Percentiles rank a stretch among this genome's conserved stretches.
phyloP scores from a whole-genome alignment of 1,140 invertebrate genomes.

The Megalonaias nervosa region DNA sequence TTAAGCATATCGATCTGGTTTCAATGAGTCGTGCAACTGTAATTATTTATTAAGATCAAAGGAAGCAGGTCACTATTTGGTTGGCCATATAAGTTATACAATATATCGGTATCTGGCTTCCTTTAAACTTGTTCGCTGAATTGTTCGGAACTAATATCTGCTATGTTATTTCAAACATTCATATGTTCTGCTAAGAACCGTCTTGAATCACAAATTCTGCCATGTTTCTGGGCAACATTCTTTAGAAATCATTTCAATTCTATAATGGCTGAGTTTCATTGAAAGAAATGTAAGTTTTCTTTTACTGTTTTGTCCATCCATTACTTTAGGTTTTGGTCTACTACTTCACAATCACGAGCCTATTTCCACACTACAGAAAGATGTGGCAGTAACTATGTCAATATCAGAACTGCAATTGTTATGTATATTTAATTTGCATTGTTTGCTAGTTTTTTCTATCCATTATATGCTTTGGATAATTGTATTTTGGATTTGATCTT shows the following conservation, averaged over 20 bases:
- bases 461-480: too few relatives aligned
- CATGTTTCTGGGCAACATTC: conserved; percentile 2
- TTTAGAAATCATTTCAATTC: background rate
- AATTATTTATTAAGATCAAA: background rate
- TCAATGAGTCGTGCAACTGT: background rate
- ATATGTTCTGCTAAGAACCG: conserved; percentile 12
- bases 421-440: too few relatives aligned
- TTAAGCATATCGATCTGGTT: conserved; percentile 2
- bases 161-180: background rate
- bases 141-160: background rate
- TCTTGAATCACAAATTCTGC: conserved; percentile 7
- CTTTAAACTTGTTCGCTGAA: conserved; percentile 20
- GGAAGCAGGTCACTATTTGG: conserved; percentile 27
- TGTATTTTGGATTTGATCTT: too few relatives aligned
- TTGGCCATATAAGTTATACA: background rate
- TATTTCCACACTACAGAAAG: conserved; percentile 4
- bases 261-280: background rate
- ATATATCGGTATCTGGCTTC: background rate
- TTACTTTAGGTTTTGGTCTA: background rate
- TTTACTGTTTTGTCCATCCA: conserved; percentile 11
- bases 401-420: background rate
- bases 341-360: conserved; percentile 4
- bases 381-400: conserved; percentile 15
- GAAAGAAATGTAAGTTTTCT: conserved; percentile 1
- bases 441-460: too few relatives aligned